Base-by-base conservation (phyloP, 2,888 invertebrate genomes). In the Dromius quadrimaculatus region DNA sequence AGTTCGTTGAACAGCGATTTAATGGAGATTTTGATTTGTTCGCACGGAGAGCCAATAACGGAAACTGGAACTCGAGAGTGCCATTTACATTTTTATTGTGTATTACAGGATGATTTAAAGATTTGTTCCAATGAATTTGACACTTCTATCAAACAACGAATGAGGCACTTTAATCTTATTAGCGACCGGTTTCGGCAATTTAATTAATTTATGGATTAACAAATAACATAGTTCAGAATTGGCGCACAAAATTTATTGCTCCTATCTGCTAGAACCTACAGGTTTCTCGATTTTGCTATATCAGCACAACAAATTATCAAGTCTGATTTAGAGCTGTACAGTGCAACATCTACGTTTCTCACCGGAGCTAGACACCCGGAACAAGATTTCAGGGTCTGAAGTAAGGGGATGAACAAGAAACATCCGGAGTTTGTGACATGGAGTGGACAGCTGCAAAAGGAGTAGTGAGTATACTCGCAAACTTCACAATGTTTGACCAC, bases 41-140 rank as follows among this genome's bases (percentile, higher is more conserved):
- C 28, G 50, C 28, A 13, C 9, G 17, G 45, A 5, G 3, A 54
- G 28, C n/a, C 50, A 54, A 54, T 54, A 23, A 54, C 50, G 50
- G 50, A 54, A 54, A 54, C 28, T n/a, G 13, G 50, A 54, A 54
- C 28, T 54, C 50, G 28, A 54, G 50, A 15, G 15, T 28, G 28
- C 8, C 50, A 54, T 54, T 54, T 54, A 54, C 50, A 54, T 54
- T 54, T 54, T 54, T 54, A 54, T 54, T 54, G 50, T 54, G 50
- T 54, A 54, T 54, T 28, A 28, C 8, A 28, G 47, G 4, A 8
- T 23, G 50, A 54, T 28, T 54, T 54, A 28, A n/a, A n/a, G n/a
- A n/a, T n/a, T n/a, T n/a, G n/a, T n/a, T n/a, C n/a, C n/a, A n/a
- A n/a, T n/a, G n/a, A n/a, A n/a, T n/a, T n/a, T n/a, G n/a, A n/a